Conservation (phyloP, 2,888 invertebrate genomes). For the Hybos culiciformis region DNA sequence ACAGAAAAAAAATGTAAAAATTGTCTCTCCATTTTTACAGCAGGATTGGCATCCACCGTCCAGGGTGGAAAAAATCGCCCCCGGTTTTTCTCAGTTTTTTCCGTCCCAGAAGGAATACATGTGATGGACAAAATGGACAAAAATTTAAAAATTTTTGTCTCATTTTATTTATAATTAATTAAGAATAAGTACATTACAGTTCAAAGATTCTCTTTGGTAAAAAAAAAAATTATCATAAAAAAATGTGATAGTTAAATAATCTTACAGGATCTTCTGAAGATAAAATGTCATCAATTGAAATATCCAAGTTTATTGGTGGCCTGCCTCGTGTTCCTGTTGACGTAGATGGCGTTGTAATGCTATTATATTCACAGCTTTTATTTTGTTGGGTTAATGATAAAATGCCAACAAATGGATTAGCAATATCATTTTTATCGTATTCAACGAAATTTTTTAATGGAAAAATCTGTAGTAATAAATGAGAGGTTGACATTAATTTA, state of each 20-base stretch:
- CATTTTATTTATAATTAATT: no score
- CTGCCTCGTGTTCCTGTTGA: conserved; percentile 44
- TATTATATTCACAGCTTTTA: conserved; percentile 48
- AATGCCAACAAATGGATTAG: conserved; percentile 49
- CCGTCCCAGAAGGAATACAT: no score
- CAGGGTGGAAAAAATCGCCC: no score
- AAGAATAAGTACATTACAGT: neutral
- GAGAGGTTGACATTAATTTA: conserved; percentile 3
- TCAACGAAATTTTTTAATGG: conserved; percentile 11
- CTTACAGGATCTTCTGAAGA: conserved; percentile 47
- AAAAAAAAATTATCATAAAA: conserved; percentile 4
- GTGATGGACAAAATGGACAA: no score
- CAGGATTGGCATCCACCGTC: no score
- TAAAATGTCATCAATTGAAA: conserved; percentile 44
- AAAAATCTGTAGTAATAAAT: conserved; percentile 16
- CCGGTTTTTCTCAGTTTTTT: no score
- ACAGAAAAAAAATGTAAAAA: no score
- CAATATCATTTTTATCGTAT: neutral
- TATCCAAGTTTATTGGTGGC: conserved; percentile 42
- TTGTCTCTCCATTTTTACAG: no score
- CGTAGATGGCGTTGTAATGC: conserved; percentile 34
- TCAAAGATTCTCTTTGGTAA: neutral
- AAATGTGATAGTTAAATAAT: neutral
- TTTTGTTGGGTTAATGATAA: conserved; percentile 61
- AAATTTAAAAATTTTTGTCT: no score